phyloP scores from a whole-genome alignment of 2,888 invertebrate genomes.

The Lysandra bellargus region DNA sequence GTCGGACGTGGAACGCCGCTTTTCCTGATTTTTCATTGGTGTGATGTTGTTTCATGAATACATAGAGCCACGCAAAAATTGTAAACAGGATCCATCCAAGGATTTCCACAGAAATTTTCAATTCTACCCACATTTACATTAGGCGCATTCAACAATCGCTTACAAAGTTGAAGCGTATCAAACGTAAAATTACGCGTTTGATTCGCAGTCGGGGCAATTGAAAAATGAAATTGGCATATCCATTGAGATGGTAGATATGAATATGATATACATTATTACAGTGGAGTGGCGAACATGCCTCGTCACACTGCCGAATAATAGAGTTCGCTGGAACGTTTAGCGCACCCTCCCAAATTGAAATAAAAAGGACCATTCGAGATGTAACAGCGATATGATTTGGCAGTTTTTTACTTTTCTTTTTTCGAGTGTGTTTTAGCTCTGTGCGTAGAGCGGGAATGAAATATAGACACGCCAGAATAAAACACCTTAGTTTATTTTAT shows the following conservation, averaged over 20 bases:
- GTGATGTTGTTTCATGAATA: neutral
- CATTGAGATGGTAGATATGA: constrained; percentile 77
- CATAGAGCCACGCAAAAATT: neutral
- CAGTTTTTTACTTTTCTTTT: constrained; percentile 67
- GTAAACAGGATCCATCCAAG: neutral
- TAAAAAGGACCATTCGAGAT: constrained; percentile 77
- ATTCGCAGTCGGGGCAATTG: constrained; percentile 32
- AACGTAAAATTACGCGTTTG: constrained; percentile 23
- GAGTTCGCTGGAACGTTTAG: constrained; percentile 78
- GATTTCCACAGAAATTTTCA: neutral
- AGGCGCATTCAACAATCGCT: neutral
- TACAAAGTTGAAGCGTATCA: constrained; percentile 1
- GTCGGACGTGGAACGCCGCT: neutral
- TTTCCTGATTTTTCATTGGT: neutral
- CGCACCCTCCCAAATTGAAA: constrained; percentile 78
- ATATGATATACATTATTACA: constrained; percentile 77
- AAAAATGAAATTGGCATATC: constrained; percentile 67
- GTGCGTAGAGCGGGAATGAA: constrained; percentile 58
- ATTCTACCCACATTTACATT: neutral
- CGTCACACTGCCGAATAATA: constrained; percentile 77
- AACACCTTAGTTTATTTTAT: neutral
- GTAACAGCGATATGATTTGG: constrained; percentile 79
- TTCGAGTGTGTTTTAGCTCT: constrained; percentile 67
- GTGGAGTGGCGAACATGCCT: constrained; percentile 72
- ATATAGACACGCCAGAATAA: constrained; percentile 45